These are phyloP conservation scores for Melipona bicolor DNA, from an alignment of 2,888 invertebrate genomes.

Conservation along the genomic window DNA sequence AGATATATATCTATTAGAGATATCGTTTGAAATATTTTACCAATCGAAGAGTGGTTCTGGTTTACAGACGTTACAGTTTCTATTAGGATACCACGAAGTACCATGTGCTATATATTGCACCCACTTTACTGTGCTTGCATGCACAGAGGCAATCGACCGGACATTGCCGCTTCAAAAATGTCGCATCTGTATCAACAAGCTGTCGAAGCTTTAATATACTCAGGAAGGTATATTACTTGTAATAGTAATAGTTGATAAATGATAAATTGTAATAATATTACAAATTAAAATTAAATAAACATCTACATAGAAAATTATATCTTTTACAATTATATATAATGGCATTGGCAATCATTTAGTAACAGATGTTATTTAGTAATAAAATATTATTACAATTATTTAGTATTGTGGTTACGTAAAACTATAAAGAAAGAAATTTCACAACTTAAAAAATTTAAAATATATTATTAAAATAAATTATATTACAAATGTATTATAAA, in stretches of 20 bases:
- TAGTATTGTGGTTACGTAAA: too few relatives aligned
- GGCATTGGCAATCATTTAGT: too few relatives aligned
- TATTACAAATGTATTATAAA: too few relatives aligned
- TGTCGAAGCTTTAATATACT: constrained; percentile 86
- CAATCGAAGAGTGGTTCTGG: not conserved
- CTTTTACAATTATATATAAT: too few relatives aligned
- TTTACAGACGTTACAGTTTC: constrained; percentile 89
- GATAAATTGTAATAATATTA: too few relatives aligned
- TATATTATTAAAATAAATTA: too few relatives aligned
- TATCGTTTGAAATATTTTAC: not conserved
- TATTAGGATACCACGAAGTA: constrained; percentile 86
- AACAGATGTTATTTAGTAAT: too few relatives aligned
- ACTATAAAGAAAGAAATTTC: too few relatives aligned
- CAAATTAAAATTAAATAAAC: too few relatives aligned
- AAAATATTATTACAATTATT: too few relatives aligned
- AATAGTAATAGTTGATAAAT: not conserved
- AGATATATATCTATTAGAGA: not conserved
- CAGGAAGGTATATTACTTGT: constrained; percentile 80
- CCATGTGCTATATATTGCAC: constrained; percentile 90
- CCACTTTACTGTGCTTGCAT: constrained; percentile 90
- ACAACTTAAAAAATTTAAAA: too few relatives aligned
- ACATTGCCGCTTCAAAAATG: constrained; percentile 87
- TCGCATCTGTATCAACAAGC: constrained; percentile 88
- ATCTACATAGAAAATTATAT: too few relatives aligned
- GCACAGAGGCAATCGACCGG: constrained; percentile 87